phyloP scores from a whole-genome alignment of 1,140 invertebrate genomes.

The Littorina saxatilis region DNA sequence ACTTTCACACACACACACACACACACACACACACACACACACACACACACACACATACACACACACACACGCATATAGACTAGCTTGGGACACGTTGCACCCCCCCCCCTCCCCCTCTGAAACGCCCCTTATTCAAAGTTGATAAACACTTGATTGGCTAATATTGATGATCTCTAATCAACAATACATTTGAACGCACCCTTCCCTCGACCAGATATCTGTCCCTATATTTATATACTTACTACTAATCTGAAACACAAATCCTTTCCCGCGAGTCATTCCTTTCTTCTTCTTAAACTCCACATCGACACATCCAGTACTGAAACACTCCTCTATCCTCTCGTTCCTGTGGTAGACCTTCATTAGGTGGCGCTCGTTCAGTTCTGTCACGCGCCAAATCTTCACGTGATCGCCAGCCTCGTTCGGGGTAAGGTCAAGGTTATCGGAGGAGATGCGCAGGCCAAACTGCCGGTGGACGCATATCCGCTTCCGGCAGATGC shows the following conservation, averaged over 20 bases:
- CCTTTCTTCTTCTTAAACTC: constrained; percentile 21
- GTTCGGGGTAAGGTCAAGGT: constrained; percentile 37
- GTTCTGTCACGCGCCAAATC: constrained; percentile 21
- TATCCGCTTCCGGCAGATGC: constrained; percentile 31
- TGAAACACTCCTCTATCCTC: background rate
- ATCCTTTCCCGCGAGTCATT: constrained; percentile 4
- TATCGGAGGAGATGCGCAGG: constrained; percentile 30
- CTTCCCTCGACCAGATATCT: too few species aligned
- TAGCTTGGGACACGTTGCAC: too few species aligned
- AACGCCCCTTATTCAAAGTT: too few species aligned
- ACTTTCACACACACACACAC: background rate
- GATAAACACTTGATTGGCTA: too few species aligned
- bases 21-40: constrained; percentile 7
- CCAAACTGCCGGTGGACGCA: constrained; percentile 35
- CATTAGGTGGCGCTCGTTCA: background rate
- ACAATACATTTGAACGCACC: too few species aligned
- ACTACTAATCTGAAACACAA: constrained; percentile 35
- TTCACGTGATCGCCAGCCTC: constrained; percentile 21
- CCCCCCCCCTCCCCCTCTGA: too few species aligned
- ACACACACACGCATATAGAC: too few species aligned
- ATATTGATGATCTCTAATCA: too few species aligned
- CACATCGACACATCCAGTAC: constrained; percentile 32
- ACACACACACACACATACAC: constrained; percentile 16
- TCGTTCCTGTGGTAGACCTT: constrained; percentile 20
- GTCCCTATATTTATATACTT: too few species aligned